Base-by-base conservation (phyloP, 1,140 invertebrate genomes). In the Drosophila micromelanica region DNA sequence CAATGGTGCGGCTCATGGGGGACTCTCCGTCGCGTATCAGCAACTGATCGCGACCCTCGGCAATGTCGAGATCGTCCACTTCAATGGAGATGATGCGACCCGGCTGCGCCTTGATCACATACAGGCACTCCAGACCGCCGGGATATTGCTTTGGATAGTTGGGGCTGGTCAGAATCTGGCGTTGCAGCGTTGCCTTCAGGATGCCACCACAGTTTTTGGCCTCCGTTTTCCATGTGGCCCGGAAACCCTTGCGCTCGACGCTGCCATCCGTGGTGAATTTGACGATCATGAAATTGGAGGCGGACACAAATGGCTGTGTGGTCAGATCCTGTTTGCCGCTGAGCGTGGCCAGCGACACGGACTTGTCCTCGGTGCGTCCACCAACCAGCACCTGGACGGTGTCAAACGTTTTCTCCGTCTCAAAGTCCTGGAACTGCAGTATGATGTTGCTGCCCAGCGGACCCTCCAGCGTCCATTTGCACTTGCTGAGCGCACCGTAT, bases 201-300 rank as follows among this genome's bases (percentile, higher is more conserved):
- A 95, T 95, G 30, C 97, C 97, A 32, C 97, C 97, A 91, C 97
- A 98, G 13, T 94, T 95, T 84, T 98, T 97, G 9, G 97, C 97
- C 92, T 98, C 97, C 1, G 97, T 98, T 93, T 98, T 98, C 97
- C 97, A 98, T 1, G 97, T 97, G 46, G 97, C 97, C 45, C 97
- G 95, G 92, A 99, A 99, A 56, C 98, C 98, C 93, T 98, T 97
- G 73, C 96, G 96, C 93, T 99, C 98, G 23, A 98, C 97, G 2
- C 97, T 96, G 9, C 96, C 96, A 91, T 99, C 98, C 0, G 97
- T 97, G 75, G 96, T 97, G 93, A 99, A 99, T 92, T 98, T 98
- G 68, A 99, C 95, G 63, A 99, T 98, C 97, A 99, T 99, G 78
- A 99, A 98, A 92, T 99, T 99, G 12, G 97, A 98, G 13, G 97